Evolutionary conservation across 2,888 invertebrate species (phyloP).

Genomic region (Bombyx huttoni): DNA sequence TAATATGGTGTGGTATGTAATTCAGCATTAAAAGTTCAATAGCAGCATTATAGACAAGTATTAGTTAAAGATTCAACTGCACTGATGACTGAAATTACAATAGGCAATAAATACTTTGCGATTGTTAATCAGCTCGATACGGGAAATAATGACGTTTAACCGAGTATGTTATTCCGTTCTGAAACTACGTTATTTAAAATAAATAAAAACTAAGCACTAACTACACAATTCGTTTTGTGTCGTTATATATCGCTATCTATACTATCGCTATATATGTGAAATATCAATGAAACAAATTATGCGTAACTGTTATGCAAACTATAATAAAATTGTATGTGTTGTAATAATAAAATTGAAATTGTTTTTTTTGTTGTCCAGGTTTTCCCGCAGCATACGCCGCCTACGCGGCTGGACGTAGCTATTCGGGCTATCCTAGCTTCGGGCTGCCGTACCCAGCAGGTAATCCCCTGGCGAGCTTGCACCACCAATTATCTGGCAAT

Average conservation of each 20-base stretch:
- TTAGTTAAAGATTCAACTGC: constrained; percentile 6
- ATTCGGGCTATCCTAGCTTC: constrained; percentile 98
- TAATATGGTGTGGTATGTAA: constrained; percentile 10
- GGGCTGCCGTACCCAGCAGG: constrained; percentile 98
- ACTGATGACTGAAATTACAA: too few relatives aligned
- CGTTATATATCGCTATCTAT: too few relatives aligned
- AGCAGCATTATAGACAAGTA: constrained; percentile 3
- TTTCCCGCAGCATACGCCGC: constrained; percentile 97
- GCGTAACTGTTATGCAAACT: too few relatives aligned
- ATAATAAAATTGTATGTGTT: constrained; percentile 5
- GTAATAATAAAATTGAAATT: constrained; percentile 21
- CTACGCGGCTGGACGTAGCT: constrained; percentile 96
- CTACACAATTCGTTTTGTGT: too few relatives aligned
- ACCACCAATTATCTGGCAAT: constrained; percentile 77
- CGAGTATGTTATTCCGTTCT: too few relatives aligned
- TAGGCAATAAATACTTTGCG: too few relatives aligned
- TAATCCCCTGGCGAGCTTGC: constrained; percentile 88
- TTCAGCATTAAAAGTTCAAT: not conserved
- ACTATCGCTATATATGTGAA: too few relatives aligned
- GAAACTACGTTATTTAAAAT: too few relatives aligned
- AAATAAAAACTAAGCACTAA: too few relatives aligned
- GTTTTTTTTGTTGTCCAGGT: constrained; percentile 76
- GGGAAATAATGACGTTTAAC: not conserved
- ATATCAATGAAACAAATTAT: too few relatives aligned
- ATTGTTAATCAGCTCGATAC: not conserved